These are phyloP conservation scores for Arrhopalites spinosus DNA, from an alignment of 2,888 invertebrate genomes.

Conservation along the genomic window DNA sequence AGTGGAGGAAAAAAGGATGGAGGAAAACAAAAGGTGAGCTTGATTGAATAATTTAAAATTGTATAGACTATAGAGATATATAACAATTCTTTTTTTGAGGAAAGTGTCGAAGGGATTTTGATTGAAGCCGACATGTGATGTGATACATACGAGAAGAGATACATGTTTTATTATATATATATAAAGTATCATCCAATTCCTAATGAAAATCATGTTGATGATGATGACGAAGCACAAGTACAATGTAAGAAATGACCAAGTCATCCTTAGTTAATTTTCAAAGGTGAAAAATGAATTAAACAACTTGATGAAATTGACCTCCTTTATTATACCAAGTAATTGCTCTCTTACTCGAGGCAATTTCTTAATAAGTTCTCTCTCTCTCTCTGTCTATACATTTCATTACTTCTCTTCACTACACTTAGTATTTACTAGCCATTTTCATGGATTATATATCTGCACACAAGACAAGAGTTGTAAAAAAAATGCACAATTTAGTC, in stretches of 20 bases:
- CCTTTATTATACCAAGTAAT: conserved; percentile 42
- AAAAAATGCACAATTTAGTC: too few species aligned
- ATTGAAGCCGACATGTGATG: conserved; percentile 26
- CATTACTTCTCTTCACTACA: too few species aligned
- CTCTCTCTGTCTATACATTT: too few species aligned
- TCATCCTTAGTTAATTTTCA: conserved; percentile 42
- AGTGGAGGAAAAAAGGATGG: not conserved
- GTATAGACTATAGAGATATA: not conserved
- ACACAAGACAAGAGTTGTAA: too few species aligned
- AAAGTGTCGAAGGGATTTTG: conserved; percentile 12
- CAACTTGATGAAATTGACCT: conserved; percentile 39
- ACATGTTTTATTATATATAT: not conserved
- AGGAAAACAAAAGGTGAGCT: not conserved
- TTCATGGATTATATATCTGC: too few species aligned
- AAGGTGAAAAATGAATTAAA: conserved; percentile 43
- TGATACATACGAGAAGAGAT: not conserved
- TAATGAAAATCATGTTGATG: conserved; percentile 38
- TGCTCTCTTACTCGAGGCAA: conserved; percentile 39
- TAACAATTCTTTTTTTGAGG: not conserved
- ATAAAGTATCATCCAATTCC: not conserved
- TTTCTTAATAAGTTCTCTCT: not conserved
- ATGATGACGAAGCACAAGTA: conserved; percentile 38
- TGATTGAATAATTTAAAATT: conserved; percentile 31
- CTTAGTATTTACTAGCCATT: too few species aligned
- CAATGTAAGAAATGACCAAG: conserved; percentile 34